Percentiles rank a stretch among this genome's conserved stretches.
Evolutionary conservation across 2,888 invertebrate genomes (phyloP).

Genomic region (Oscheius sp.): DNA sequence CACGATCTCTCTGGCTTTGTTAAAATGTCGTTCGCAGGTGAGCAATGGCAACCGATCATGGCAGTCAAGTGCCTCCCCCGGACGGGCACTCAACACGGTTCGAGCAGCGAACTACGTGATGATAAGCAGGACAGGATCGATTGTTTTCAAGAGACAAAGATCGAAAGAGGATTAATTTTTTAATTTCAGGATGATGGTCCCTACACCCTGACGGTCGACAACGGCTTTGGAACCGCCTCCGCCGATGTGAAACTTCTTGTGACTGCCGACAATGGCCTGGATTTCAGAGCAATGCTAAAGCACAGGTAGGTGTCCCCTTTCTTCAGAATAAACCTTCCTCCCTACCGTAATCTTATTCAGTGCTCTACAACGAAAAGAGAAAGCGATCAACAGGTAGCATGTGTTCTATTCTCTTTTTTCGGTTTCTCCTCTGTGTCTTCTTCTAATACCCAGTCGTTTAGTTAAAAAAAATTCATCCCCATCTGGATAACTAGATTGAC

Average conservation of each 20-base stretch:
- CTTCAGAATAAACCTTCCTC: background rate
- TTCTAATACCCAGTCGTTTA: conserved; percentile 10
- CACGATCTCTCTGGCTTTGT: conserved; percentile 89
- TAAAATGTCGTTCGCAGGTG: conserved; percentile 83
- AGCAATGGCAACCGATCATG: background rate
- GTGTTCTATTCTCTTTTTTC: conserved; percentile 16
- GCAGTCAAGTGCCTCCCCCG: conserved; percentile 10
- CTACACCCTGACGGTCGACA: conserved; percentile 90
- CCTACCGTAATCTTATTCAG: conserved; percentile 15
- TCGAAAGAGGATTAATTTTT: background rate
- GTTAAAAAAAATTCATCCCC: background rate
- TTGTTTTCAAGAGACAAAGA: background rate
- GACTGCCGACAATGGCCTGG: conserved; percentile 78
- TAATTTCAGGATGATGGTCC: conserved; percentile 76
- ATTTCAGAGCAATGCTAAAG: conserved; percentile 97
- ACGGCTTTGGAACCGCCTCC: conserved; percentile 92
- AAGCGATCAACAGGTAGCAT: conserved; percentile 28
- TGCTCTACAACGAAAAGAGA: conserved; percentile 28
- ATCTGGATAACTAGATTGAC: background rate
- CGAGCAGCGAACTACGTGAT: background rate
- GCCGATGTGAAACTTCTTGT: conserved; percentile 95
- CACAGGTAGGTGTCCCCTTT: conserved; percentile 75
- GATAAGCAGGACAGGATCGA: background rate
- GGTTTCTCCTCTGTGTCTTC: conserved; percentile 7
- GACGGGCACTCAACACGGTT: conserved; percentile 7